These are phyloP conservation scores for Orgyia antiqua DNA, from an alignment of 2,888 invertebrate genomes.

Conservation along the genomic window DNA sequence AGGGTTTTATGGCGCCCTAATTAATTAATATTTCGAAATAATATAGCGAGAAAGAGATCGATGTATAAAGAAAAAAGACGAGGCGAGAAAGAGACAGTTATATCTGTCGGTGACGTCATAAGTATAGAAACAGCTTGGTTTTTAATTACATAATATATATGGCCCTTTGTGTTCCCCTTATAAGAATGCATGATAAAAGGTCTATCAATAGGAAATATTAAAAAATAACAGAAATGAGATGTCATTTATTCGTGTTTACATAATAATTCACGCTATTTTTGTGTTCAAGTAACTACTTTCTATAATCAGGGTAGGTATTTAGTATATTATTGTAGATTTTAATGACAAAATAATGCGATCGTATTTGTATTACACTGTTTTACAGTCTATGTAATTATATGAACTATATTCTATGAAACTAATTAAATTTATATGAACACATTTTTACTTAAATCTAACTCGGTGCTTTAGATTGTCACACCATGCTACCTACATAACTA, in stretches of 20 bases:
- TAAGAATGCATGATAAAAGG: too few relatives aligned
- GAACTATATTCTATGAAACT: slow-evolving; percentile 60
- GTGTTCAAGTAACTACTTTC: slow-evolving; percentile 17
- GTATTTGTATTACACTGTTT: slow-evolving; percentile 53
- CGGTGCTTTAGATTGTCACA: slow-evolving; percentile 59
- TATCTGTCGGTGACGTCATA: too few relatives aligned
- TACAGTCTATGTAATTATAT: slow-evolving; percentile 58
- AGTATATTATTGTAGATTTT: too few relatives aligned
- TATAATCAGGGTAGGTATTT: slow-evolving; percentile 13
- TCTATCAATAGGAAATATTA: too few relatives aligned
- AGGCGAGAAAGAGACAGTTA: too few relatives aligned
- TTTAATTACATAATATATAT: too few relatives aligned
- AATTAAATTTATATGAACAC: slow-evolving; percentile 77
- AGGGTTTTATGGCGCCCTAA: too few relatives aligned
- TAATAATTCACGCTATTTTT: slow-evolving; percentile 17
- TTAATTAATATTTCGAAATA: too few relatives aligned
- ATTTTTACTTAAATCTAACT: slow-evolving; percentile 66
- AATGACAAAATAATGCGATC: slow-evolving; percentile 11
- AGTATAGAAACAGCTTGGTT: too few relatives aligned
- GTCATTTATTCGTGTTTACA: slow-evolving; percentile 49
- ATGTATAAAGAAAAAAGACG: too few relatives aligned
- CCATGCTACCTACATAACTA: slow-evolving; percentile 48
- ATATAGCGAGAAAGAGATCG: too few relatives aligned
- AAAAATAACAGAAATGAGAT: slow-evolving; percentile 52
- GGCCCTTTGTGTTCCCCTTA: too few relatives aligned